Conservation (phyloP, 2,888 invertebrate genomes). For the Nebria salina region DNA sequence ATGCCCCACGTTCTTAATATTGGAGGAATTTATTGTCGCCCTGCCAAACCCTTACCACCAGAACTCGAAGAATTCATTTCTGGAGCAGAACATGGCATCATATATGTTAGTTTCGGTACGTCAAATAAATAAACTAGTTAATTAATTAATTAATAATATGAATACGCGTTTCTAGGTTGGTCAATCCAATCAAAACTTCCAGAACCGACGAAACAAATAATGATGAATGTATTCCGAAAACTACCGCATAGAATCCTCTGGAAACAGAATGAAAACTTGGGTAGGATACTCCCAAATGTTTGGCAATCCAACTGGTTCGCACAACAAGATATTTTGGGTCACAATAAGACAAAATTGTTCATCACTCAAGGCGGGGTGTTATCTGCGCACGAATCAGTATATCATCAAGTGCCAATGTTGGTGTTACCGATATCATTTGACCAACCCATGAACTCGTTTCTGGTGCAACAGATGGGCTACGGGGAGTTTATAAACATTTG, state of each 20-base stretch:
- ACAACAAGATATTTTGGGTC: constrained; percentile 40
- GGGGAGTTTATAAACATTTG: constrained; percentile 9
- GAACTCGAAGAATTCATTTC: constrained; percentile 35
- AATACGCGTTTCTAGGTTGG: no score
- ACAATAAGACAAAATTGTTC: constrained; percentile 31
- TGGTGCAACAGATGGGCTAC: constrained; percentile 27
- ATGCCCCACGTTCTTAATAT: constrained; percentile 34
- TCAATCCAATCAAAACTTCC: constrained; percentile 58
- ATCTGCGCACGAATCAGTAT: constrained; percentile 31
- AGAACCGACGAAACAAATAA: constrained; percentile 57
- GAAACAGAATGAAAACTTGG: constrained; percentile 60
- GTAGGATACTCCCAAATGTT: constrained; percentile 24
- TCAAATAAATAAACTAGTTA: no score
- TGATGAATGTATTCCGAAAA: constrained; percentile 60
- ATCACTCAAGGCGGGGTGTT: constrained; percentile 35
- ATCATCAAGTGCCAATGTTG: constrained; percentile 32
- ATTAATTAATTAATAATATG: no score
- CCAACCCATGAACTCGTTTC: constrained; percentile 21
- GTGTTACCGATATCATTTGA: constrained; percentile 27
- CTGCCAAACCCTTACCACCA: background rate
- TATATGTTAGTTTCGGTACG: constrained; percentile 32
- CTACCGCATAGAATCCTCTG: constrained; percentile 62
- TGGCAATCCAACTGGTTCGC: constrained; percentile 34
- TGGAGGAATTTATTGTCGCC: constrained; percentile 31
- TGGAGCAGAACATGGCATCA: constrained; percentile 33